Evolutionary conservation across 2,797 vertebrate genomes (phyloP), one percentile per base, ranked within the genome.

Genomic region (Salmo trutta): DNA sequence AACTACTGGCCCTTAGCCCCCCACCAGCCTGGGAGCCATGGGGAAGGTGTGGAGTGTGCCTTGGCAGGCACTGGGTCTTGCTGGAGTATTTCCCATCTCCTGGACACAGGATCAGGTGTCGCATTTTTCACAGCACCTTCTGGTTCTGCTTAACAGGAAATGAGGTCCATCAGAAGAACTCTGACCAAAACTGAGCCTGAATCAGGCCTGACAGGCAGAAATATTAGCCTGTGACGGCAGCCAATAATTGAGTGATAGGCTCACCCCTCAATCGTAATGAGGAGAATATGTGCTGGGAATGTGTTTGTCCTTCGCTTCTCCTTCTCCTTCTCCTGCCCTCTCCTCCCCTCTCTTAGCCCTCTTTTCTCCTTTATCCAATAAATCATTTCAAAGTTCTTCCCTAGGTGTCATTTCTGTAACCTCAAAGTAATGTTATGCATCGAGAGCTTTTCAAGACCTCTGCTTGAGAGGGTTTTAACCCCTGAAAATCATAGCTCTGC

Each of bases 201-300:
- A 96, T 93, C 91, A 92, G 85, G 91, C 91, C 84, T 95, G 95
- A 95, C 94, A 96, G 94, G 93, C 93, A 94, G 95, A 94, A 95
- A 95, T 95, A 96, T 95, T 94, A 95, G 90, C 88, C 87, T 90
- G 89, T 92, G 93, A 93, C 88, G 93, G 93, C 93, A 93, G 92
- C 91, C 93, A 89, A 93, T 94, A 95, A 95, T 95, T 95, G 94
- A 96, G 95, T 94, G 91, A 94, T 95, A 88, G 84, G 66, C 89
- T 68, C 89, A 87, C 81, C 78, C 83, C 87, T 85, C 89, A 83
- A 87, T 88, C 33, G 21, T 95, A 95, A 93, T 95, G 95, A 94
- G 94, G 94, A 93, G 94, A 95, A 94, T 93, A 94, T 95, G 95
- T 95, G 96, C 83, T 65, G 90, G 92, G 94, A 95, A 95, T 93